These are phyloP conservation scores for Setipinna tenuifilis DNA, from an alignment of 2,797 vertebrate genomes.

Conservation along the genomic window DNA sequence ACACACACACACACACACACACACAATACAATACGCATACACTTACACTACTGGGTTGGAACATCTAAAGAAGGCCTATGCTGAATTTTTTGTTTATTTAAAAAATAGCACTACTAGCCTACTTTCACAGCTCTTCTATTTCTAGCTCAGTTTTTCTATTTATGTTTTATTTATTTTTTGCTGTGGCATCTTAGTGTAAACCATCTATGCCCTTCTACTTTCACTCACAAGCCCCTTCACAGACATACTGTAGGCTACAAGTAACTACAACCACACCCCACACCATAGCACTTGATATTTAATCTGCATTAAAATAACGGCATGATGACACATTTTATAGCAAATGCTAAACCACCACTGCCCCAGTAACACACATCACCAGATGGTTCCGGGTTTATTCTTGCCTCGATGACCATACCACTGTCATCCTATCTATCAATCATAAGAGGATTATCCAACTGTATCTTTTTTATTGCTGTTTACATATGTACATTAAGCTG, in stretches of 20 bases:
- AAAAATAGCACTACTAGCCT: too few relatives aligned
- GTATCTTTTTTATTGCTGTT: neutral
- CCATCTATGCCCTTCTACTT: too few relatives aligned
- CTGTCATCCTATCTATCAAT: neutral
- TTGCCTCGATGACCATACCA: neutral
- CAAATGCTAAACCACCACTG: neutral
- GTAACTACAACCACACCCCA: neutral
- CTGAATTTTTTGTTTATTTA: too few relatives aligned
- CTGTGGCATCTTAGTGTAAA: too few relatives aligned
- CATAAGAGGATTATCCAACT: neutral
- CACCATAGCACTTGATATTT: too few relatives aligned
- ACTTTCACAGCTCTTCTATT: too few relatives aligned
- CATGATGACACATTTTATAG: neutral
- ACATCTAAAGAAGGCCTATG: too few relatives aligned
- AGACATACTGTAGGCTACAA: too few relatives aligned
- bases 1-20: neutral
- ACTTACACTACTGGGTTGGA: neutral
- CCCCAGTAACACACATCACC: neutral
- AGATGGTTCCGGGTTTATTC: neutral
- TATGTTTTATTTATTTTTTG: too few relatives aligned
- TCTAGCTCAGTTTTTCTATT: too few relatives aligned
- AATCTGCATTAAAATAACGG: neutral
- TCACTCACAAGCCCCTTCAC: too few relatives aligned
- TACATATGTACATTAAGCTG: neutral
- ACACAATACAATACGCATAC: constrained; percentile 11